phyloP scores from a whole-genome alignment of 2,797 vertebrate genomes.

The Clarias laeviceps region DNA sequence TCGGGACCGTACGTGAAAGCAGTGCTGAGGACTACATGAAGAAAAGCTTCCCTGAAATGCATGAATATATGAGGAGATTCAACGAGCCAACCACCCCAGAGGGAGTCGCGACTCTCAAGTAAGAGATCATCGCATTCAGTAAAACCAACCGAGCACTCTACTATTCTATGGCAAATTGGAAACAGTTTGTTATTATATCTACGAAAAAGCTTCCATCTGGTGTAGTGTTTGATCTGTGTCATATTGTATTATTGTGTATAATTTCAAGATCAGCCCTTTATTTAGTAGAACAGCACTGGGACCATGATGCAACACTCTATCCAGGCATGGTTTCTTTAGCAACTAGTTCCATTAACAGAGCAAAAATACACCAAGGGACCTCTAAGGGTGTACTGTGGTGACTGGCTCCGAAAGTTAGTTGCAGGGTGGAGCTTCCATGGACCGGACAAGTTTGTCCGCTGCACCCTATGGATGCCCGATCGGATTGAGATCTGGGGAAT shows the following conservation, averaged over 20 bases:
- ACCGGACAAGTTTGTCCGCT: too few species aligned
- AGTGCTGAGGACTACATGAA: conserved; percentile 96
- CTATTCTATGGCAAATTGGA: not conserved
- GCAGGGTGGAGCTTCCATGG: too few species aligned
- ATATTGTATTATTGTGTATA: too few species aligned
- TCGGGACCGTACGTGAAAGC: conserved; percentile 95
- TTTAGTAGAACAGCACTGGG: not conserved
- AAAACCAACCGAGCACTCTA: not conserved
- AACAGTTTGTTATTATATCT: not conserved
- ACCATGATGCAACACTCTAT: not conserved
- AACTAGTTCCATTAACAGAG: not conserved
- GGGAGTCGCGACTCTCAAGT: conserved; percentile 89
- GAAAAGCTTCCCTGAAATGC: conserved; percentile 95
- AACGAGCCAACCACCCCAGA: conserved; percentile 89
- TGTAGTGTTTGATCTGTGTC: not conserved
- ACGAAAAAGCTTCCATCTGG: not conserved
- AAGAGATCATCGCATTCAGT: conserved; percentile 61
- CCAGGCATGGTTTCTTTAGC: not conserved
- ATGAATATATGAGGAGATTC: conserved; percentile 88
- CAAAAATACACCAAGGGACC: not conserved
- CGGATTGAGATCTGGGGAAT: too few species aligned
- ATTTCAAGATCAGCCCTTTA: too few species aligned
- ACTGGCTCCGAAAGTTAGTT: too few species aligned
- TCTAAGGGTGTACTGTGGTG: too few species aligned
- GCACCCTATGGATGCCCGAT: too few species aligned